phyloP scores from a whole-genome alignment of 2,888 invertebrate species.

The Oxyscelio sp. region DNA sequence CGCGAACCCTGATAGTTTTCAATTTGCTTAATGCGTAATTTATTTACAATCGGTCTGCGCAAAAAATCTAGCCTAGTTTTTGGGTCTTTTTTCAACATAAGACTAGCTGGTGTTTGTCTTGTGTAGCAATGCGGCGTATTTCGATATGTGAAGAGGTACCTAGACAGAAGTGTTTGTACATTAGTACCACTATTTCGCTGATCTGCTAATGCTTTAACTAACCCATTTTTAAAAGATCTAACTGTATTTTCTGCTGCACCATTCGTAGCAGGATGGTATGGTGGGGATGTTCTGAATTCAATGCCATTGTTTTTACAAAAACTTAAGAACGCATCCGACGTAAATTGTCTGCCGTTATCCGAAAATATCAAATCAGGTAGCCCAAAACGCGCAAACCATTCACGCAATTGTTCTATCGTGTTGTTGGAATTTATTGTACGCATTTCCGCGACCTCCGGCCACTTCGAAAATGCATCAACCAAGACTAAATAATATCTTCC shows the following conservation, averaged over 20 bases:
- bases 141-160: slow-evolving; percentile 54
- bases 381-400: slow-evolving; percentile 70
- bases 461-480: too few species aligned
- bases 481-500: slow-evolving; percentile 72
- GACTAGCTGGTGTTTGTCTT: slow-evolving; percentile 57
- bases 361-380: slow-evolving; percentile 59
- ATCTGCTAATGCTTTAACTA: too few species aligned
- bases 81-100: slow-evolving; percentile 44
- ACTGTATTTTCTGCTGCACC: too few species aligned
- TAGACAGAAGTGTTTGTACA: too few species aligned
- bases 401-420: slow-evolving; percentile 62
- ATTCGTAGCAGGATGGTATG: too few species aligned
- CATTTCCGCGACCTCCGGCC: slow-evolving; percentile 76
- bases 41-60: slow-evolving; percentile 15
- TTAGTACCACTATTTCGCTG: too few species aligned
- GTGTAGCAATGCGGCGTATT: slow-evolving; percentile 50
- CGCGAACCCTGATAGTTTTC: slow-evolving; percentile 15
- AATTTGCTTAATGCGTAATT: slow-evolving; percentile 18
- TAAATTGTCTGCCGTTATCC: too few species aligned
- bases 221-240: too few species aligned
- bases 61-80: slow-evolving; percentile 45
- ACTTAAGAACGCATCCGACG: too few species aligned
- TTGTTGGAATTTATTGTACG: slow-evolving; percentile 39
- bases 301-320: too few species aligned
- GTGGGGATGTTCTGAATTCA: too few species aligned